A percentile compares a stretch with the other conserved stretches of the same genome.
Conservation (phyloP, 2,888 invertebrate genomes). For the Beris morrisii region DNA sequence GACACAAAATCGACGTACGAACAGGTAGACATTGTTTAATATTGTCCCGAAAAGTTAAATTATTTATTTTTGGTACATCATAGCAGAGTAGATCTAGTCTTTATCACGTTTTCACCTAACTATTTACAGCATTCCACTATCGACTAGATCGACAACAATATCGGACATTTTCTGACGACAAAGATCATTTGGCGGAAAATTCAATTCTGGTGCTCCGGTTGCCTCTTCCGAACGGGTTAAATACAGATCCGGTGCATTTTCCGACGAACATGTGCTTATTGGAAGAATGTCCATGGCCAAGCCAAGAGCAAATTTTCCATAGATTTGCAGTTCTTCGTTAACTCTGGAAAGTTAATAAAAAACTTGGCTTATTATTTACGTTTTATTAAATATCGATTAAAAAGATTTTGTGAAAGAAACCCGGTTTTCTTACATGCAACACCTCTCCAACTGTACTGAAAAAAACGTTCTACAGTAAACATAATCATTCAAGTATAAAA, state of each 20-base stretch:
- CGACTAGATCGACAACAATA: slow-evolving; percentile 67
- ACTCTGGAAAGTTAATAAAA: slow-evolving; percentile 57
- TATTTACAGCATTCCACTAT: slow-evolving; percentile 61
- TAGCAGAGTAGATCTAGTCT: too few species aligned
- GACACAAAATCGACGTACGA: too few species aligned
- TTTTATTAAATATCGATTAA: not conserved
- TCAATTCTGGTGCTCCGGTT: slow-evolving; percentile 50
- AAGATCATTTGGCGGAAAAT: slow-evolving; percentile 61
- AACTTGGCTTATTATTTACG: slow-evolving; percentile 29
- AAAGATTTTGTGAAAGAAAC: too few species aligned
- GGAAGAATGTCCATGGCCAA: slow-evolving; percentile 72
- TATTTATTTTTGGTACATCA: too few species aligned
- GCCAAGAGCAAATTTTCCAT: slow-evolving; percentile 68
- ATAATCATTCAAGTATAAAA: too few species aligned
- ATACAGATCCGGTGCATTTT: slow-evolving; percentile 72
- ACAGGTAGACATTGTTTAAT: too few species aligned
- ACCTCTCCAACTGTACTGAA: too few species aligned
- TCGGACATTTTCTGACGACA: slow-evolving; percentile 72
- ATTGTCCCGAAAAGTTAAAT: too few species aligned
- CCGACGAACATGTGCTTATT: slow-evolving; percentile 69
- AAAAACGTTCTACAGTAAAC: too few species aligned
- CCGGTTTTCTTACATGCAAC: too few species aligned
- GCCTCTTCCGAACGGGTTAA: slow-evolving; percentile 51
- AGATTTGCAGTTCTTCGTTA: slow-evolving; percentile 64
- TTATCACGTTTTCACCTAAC: too few species aligned